Conservation (phyloP, 2,888 invertebrate genomes). For the Apeira syringaria region DNA sequence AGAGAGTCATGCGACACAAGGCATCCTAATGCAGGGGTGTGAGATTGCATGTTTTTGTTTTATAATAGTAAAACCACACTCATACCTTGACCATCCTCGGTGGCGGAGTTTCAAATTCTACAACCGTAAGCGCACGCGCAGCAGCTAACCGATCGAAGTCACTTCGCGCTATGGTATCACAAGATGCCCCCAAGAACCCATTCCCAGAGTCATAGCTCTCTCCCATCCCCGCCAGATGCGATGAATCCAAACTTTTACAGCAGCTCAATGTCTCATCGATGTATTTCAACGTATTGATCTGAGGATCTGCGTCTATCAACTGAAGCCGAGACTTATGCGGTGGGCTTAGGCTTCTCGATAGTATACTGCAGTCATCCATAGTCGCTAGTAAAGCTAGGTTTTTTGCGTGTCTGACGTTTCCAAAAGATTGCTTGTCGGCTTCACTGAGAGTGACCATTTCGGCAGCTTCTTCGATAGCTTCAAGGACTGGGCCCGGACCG, state of each 20-base stretch:
- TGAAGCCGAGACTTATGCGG: constrained; percentile 69
- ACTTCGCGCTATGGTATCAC: constrained; percentile 72
- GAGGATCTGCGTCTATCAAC: constrained; percentile 74
- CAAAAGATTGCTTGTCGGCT: constrained; percentile 66
- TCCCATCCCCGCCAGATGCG: constrained; percentile 75
- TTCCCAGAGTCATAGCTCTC: constrained; percentile 77
- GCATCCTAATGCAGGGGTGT: no score
- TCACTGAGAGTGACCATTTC: constrained; percentile 87
- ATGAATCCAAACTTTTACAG: constrained; percentile 76
- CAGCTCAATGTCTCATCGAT: constrained; percentile 84
- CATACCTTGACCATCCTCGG: constrained; percentile 63
- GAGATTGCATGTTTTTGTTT: no score
- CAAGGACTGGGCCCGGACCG: constrained; percentile 85
- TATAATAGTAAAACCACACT: no score
- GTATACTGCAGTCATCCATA: constrained; percentile 79
- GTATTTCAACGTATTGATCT: constrained; percentile 84
- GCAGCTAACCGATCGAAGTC: constrained; percentile 65
- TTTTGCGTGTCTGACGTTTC: constrained; percentile 66
- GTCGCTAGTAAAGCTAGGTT: constrained; percentile 79
- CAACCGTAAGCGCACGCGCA: constrained; percentile 45
- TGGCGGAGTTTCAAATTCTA: constrained; percentile 69
- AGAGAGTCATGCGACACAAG: no score
- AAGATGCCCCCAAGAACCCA: constrained; percentile 73
- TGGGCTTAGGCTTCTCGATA: constrained; percentile 75
- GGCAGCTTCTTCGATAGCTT: constrained; percentile 87